These are phyloP conservation scores for Oreochromis niloticus DNA, from an alignment of 2,113 vertebrate species.

Conservation along the genomic window DNA sequence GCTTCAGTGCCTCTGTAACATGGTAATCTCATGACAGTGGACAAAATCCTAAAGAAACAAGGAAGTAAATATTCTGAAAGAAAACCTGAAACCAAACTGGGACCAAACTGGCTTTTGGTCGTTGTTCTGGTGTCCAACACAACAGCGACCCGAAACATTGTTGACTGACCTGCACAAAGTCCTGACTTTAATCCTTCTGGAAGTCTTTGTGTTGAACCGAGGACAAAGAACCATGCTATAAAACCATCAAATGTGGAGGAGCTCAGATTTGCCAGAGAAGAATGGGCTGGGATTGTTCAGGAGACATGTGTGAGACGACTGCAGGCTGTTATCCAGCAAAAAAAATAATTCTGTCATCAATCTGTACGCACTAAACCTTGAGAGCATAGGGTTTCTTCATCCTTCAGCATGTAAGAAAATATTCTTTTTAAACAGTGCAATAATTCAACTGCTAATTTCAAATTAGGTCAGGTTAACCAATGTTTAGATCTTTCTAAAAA, in stretches of 20 bases:
- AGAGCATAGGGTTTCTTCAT: not conserved
- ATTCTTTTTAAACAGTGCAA: rapidly evolving
- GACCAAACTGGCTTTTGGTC: not conserved
- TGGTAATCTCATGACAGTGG: rapidly evolving
- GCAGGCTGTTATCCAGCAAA: not conserved
- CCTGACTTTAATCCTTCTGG: not conserved
- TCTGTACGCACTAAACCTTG: not conserved
- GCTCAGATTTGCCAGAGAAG: not conserved
- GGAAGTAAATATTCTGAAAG: not conserved
- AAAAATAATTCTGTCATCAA: not conserved
- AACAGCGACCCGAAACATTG: not conserved
- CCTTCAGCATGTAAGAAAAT: not conserved
- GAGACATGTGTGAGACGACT: not conserved
- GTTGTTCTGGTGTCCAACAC: not conserved
- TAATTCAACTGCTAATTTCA: not conserved
- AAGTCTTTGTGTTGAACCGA: not conserved
- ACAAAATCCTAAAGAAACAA: not conserved
- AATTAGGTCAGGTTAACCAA: not conserved
- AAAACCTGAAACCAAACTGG: not conserved
- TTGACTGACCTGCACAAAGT: not conserved
- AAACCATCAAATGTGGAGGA: not conserved
- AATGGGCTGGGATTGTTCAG: not conserved
- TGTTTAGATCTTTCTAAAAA: not conserved
- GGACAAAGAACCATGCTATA: not conserved
- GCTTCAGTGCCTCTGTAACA: not conserved